A percentile compares a stretch with the other conserved stretches of the same genome.
Evolutionary conservation across 2,113 vertebrate species (phyloP).

Genomic region (Uria lomvia): DNA sequence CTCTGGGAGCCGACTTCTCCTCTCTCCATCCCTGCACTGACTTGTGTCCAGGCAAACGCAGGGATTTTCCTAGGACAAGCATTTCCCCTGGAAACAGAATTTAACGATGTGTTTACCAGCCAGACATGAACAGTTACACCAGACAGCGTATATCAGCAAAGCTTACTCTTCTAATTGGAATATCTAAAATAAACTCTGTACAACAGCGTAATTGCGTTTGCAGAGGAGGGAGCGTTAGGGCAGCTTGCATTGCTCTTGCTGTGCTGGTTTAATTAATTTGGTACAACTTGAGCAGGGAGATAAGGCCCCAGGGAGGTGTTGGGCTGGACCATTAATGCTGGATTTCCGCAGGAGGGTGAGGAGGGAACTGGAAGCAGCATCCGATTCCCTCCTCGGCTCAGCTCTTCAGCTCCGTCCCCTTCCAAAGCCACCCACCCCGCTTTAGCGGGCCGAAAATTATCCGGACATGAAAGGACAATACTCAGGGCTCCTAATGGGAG

Average conservation of each 20-base stretch:
- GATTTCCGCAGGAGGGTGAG: neutral
- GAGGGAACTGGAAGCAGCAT: neutral
- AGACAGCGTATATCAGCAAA: neutral
- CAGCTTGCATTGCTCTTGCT: neutral
- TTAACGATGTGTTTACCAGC: neutral
- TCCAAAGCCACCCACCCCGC: neutral
- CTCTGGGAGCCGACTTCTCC: neutral
- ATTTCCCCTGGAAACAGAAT: neutral
- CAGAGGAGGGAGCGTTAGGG: neutral
- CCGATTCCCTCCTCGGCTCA: neutral
- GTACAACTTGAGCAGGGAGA: conserved; percentile 16
- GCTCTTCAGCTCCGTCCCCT: neutral
- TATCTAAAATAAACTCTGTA: neutral
- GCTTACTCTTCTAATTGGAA: neutral
- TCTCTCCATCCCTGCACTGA: neutral
- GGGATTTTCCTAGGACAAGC: neutral
- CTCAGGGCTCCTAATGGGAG: neutral
- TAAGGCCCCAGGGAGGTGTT: neutral
- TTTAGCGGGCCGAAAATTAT: neutral
- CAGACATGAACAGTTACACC: neutral
- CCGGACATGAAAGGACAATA: neutral
- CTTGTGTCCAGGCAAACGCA: neutral
- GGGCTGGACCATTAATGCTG: neutral
- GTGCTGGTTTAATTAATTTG: conserved; percentile 47
- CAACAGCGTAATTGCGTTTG: neutral